phyloP scores from a whole-genome alignment of 2,113 vertebrate genomes.

The Terrapene triunguis region DNA sequence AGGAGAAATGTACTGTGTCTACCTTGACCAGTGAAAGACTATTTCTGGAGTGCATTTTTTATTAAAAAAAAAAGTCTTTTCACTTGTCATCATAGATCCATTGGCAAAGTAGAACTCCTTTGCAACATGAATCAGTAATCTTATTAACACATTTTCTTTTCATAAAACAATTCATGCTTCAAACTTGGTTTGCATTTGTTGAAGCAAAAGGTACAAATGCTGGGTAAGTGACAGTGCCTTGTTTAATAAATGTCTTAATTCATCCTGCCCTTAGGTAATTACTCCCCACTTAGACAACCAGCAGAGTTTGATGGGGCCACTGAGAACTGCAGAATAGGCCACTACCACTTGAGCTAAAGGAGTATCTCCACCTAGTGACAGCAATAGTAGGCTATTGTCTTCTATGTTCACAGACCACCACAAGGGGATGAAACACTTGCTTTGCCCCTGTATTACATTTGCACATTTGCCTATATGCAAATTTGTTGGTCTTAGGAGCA shows the following conservation, averaged over 20 bases:
- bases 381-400: not conserved
- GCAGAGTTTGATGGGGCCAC: not conserved
- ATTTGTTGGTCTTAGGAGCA: not conserved
- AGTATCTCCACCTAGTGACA: not conserved
- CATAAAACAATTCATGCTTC: not conserved
- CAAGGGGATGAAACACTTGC: not conserved
- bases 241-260: not conserved
- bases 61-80: not conserved
- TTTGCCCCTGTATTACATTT: not conserved
- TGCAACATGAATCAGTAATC: not conserved
- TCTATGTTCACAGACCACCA: not conserved
- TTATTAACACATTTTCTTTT: not conserved
- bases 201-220: not conserved
- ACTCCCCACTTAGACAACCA: accelerated
- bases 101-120: not conserved
- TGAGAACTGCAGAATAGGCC: not conserved
- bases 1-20: not conserved
- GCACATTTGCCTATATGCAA: not conserved
- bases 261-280: not conserved
- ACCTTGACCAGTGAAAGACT: not conserved
- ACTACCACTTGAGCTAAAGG: not conserved
- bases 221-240: not conserved
- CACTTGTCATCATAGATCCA: not conserved
- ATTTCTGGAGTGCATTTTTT: not conserved
- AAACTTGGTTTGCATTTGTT: not conserved